Base-by-base conservation (phyloP, 2,888 invertebrate genomes). In the Gari tellinella region DNA sequence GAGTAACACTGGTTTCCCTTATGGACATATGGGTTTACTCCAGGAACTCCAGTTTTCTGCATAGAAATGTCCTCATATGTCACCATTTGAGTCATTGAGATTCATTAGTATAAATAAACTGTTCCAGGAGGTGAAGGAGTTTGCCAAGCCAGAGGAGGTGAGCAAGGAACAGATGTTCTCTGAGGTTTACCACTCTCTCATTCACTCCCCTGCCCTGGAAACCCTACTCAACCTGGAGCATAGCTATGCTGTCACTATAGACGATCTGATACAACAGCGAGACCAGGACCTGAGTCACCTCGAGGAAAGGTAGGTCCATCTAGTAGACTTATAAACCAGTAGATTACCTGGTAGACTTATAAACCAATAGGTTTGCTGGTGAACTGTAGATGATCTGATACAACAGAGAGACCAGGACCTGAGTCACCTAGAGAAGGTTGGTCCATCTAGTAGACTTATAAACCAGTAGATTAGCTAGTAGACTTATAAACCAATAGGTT, bases 151-250 rank as follows among this genome's bases (percentile, higher is more conserved):
- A n/a, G 88, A 88, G 48, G 87, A 85, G 45, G 80, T 88, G 19
- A 87, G 86, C 10, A 83, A 97, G 91, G 96, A 97, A 89, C 96
- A 97, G 92, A 94, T 96, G 43, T 96, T 97, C 93, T 96, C 96
- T 1, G 95, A 95, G 2, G 96, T 96, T 23, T 97, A 97, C 91
- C 96, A 97, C 90, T 94, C 94, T 75, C 91, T 95, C 76, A 96
- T 97, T 1, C 97, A 97, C 91, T 97, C 97, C 0, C 95, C 96
- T 0, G 96, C 96, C 0, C 92, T 98, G 25, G 96, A 97, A 89
- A 96, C 96, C 0, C 96, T 98, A 89, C 93, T 98, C 21, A 96
- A 96, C 87, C 95, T 96, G 40, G 98, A 98, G 91, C 96, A 97
- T 88, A 94, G 95, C 15, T 97, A 97, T 91, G 96, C 97, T 0